Base-by-base conservation (phyloP, 2,888 invertebrate genomes). In the Pseudococcus longispinus region DNA sequence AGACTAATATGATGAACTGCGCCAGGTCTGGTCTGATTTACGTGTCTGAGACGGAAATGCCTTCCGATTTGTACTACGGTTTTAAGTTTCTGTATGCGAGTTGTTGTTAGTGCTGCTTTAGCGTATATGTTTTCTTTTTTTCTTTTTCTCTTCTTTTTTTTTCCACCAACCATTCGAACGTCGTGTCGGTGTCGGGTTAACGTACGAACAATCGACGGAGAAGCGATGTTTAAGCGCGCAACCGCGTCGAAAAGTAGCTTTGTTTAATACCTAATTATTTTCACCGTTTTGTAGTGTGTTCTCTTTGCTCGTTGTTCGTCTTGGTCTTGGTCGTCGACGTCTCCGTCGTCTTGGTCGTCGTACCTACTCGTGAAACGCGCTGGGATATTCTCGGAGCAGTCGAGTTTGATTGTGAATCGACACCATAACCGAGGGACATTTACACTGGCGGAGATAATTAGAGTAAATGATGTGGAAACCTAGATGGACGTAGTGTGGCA, bases 201-300 rank as follows among this genome's bases (percentile, higher is more conserved):
- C 42, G 77, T 80, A 80, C 77, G 42, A 80, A 80, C 77, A 80
- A 80, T 80, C 77, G 77, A 42, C 77, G 42, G 20, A 80, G 77
- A 80, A 42, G 42, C 77, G 77, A 80, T 80, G 77, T 80, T 80
- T 80, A 80, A 26, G 77, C 77, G 77, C 77, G 77, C 77, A 80
- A 80, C 77, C 77, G 77, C 77, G 77, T 80, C 42, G 77, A 80
- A 80, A 80, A 80, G 77, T 80, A 80, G 77, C 77, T 80, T 80
- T 80, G 77, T 80, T 80, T 80, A 80, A 80, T 80, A 80, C 77
- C 77, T 80, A 80, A 80, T 80, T 80, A 80, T 80, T 80, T 80
- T 80, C 77, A 80, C 77, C 77, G 77, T 80, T 80, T 80, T 80
- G 77, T 29, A 80, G 6, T n/a, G 55, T 55, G 46, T 37, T 46